Percentiles rank a stretch among this genome's conserved stretches.
Evolutionary conservation across 2,113 vertebrate genomes (phyloP).

Genomic region (Zosterops lateralis): DNA sequence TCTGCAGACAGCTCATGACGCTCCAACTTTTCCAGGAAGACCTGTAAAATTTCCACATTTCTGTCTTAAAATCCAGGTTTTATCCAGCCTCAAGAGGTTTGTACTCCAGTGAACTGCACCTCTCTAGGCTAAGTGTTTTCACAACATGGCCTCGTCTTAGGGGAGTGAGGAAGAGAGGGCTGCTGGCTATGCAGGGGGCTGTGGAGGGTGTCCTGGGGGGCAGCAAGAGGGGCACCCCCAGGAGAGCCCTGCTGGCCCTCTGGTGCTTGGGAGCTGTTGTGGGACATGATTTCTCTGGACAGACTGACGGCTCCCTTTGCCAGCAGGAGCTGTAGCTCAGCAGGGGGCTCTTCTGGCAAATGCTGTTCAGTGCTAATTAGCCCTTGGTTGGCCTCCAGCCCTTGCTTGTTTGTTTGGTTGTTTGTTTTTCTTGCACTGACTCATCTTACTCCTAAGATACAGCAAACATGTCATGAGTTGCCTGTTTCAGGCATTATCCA

Average conservation of each 20-base stretch:
- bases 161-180: background rate
- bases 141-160: fast-evolving
- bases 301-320: background rate
- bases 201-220: background rate
- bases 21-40: background rate
- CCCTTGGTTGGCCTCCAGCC: slow-evolving; percentile 8
- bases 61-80: background rate
- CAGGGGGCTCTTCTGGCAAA: slow-evolving; percentile 10
- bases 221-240: background rate
- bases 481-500: fast-evolving
- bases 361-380: background rate
- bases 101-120: background rate
- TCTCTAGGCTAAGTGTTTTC: background rate
- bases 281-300: background rate
- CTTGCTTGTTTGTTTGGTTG: slow-evolving; percentile 20
- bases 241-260: background rate
- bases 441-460: background rate
- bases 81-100: background rate
- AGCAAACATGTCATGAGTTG: background rate
- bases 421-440: slow-evolving; percentile 33
- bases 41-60: background rate
- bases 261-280: background rate
- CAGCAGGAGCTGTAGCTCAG: slow-evolving; percentile 18
- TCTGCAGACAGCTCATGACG: background rate
- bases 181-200: background rate